Evolutionary conservation across 2,113 vertebrate species (phyloP), one percentile per base, ranked within the genome.

Genomic region (Gymnobelideus leadbeateri): DNA sequence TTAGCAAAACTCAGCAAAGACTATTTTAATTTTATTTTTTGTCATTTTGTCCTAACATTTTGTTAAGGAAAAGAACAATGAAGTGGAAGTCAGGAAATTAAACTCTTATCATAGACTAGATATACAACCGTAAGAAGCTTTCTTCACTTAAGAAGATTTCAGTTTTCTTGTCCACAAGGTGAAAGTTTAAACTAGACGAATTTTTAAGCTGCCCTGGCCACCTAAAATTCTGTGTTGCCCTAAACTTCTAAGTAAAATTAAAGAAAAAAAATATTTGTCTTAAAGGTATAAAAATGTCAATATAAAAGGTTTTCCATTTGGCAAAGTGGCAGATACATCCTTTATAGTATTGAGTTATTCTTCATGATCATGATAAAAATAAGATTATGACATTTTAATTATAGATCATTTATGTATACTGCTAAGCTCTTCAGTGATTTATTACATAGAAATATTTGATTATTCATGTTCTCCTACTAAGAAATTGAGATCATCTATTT

Each of bases 21-120:
- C 52, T 92, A 95, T 54, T 93, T 97, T 89, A 93, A 31, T 14
- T 95, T 96, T 96, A 47, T 90, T 90, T 68, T 28, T 97, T 94
- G 57, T 91, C 12, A 95, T n/a, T 1, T 46, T 92, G 53, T 93
- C 91, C 90, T 93, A 26, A 96, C 55, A 28, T 94, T 53, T 43
- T 93, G 9, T 93, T 96, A 46, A 16, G n/a, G 37, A 23, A 84
- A 84, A 84, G 37, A 16, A 43, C 4, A 37, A 77, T 77, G 24
- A 84, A 23, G 4, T 21, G 0, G 16, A 43, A n/a, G 9, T 68
- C 31, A n/a, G 31, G 31, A 37, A 9, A 68, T 68, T n/a, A 68
- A 68, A 68, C 12, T 68, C 61, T 19, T 19, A n/a, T 3, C 37
- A 84, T 21, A 5, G 68, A 43, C n/a, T 84, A 43, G 2, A 84